phyloP scores from a whole-genome alignment of 2,888 invertebrate species.

The Muschampia plurimacula region DNA sequence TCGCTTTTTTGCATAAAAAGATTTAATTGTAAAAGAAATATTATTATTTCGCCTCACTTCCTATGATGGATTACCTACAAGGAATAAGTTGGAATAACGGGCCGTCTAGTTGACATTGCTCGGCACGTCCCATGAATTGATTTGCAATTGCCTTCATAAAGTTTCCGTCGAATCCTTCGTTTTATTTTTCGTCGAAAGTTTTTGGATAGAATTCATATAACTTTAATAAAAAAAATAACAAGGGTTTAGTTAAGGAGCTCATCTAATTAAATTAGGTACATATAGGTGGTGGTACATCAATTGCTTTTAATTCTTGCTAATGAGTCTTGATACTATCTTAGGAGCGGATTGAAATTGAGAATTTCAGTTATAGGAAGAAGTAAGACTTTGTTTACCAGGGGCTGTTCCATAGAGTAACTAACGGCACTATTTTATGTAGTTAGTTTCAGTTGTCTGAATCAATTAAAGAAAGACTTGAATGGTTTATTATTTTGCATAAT shows the following conservation, averaged over 20 bases:
- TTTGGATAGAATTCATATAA: neutral
- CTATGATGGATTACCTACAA: neutral
- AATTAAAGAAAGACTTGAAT: too few relatives aligned
- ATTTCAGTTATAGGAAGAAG: too few relatives aligned
- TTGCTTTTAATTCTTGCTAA: too few relatives aligned
- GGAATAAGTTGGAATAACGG: neutral
- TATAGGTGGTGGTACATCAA: too few relatives aligned
- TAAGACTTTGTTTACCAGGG: too few relatives aligned
- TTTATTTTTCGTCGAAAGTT: conserved; percentile 4
- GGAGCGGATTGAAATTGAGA: too few relatives aligned
- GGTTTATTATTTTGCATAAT: too few relatives aligned
- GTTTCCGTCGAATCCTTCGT: conserved; percentile 1
- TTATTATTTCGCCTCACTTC: neutral
- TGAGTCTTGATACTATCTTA: too few relatives aligned
- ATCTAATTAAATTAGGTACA: neutral
- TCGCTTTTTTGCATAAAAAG: too few relatives aligned
- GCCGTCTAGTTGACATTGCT: neutral
- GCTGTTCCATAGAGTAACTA: too few relatives aligned
- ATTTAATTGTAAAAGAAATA: neutral
- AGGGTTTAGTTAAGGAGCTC: neutral
- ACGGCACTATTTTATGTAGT: too few relatives aligned
- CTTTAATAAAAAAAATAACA: neutral
- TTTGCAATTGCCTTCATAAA: neutral
- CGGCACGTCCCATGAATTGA: conserved; percentile 2
- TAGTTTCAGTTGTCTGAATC: too few relatives aligned